Evolutionary conservation across 2,113 vertebrate genomes (phyloP).

Genomic region (Calidris pygmaea): DNA sequence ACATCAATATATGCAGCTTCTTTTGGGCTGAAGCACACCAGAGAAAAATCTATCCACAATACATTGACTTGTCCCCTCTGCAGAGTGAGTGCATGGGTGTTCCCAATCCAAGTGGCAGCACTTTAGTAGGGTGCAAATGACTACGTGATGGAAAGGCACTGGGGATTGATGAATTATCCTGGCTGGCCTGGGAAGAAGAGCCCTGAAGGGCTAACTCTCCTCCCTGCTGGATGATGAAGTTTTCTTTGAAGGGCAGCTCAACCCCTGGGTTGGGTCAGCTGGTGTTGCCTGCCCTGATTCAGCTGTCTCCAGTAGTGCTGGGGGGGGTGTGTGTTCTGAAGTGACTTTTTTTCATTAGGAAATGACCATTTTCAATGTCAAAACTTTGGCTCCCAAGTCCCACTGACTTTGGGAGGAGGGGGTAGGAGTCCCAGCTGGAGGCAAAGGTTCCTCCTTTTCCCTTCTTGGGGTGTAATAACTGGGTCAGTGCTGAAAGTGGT

Average conservation of each 20-base stretch:
- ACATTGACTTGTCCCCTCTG: neutral
- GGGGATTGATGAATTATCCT: neutral
- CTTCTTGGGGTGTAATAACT: neutral
- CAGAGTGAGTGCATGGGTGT: neutral
- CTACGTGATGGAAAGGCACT: neutral
- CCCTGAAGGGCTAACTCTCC: neutral
- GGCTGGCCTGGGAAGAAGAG: neutral
- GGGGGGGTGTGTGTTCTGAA: neutral
- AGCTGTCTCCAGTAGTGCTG: neutral
- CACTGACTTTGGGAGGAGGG: neutral
- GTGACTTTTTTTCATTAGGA: neutral
- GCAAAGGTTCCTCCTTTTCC: neutral
- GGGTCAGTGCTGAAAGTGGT: neutral
- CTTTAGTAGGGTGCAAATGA: neutral
- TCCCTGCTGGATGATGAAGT: neutral
- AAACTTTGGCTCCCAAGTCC: neutral
- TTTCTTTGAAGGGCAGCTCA: neutral
- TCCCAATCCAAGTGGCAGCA: neutral
- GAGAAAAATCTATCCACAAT: neutral
- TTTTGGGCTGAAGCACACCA: neutral
- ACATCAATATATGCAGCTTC: neutral
- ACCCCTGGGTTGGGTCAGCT: neutral
- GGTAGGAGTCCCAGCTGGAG: neutral
- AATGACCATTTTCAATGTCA: neutral
- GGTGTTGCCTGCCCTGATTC: neutral